Conservation (phyloP, 1,140 invertebrate genomes). For the Plutomurus gul region DNA sequence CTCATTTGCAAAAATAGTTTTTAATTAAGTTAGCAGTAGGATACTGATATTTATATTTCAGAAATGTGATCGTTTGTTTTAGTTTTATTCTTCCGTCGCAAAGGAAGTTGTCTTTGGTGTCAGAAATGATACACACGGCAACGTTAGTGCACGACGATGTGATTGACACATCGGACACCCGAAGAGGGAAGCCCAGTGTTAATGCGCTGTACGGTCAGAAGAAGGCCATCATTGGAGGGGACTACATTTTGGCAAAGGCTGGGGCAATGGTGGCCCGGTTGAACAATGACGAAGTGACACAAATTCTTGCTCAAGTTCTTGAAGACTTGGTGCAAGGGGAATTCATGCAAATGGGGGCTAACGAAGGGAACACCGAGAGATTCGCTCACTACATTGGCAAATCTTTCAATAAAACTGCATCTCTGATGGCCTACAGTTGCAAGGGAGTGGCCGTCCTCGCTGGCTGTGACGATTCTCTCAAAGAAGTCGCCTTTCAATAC, state of each 20-base stretch:
- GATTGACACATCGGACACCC: conserved; percentile 91
- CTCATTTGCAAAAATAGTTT: not conserved
- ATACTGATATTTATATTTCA: not conserved
- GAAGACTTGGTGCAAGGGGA: conserved; percentile 94
- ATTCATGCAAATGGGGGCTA: conserved; percentile 97
- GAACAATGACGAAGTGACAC: conserved; percentile 87
- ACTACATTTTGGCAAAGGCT: conserved; percentile 93
- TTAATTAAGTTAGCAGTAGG: not conserved
- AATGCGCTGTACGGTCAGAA: conserved; percentile 94
- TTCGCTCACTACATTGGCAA: conserved; percentile 97
- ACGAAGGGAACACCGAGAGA: conserved; percentile 92
- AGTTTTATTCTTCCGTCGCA: conserved; percentile 77
- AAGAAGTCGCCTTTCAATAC: conserved; percentile 90
- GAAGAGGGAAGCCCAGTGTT: conserved; percentile 93
- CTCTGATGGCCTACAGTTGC: conserved; percentile 69
- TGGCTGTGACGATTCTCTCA: conserved; percentile 76
- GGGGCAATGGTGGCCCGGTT: conserved; percentile 91
- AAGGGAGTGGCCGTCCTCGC: conserved; percentile 76
- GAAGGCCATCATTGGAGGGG: conserved; percentile 91
- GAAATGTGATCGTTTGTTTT: not conserved
- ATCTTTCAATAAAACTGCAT: conserved; percentile 97
- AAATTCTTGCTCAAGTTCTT: conserved; percentile 89
- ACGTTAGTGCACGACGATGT: conserved; percentile 99
- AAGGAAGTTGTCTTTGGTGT: conserved; percentile 89
- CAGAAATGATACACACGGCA: conserved; percentile 99